Conservation (phyloP, 1,140 invertebrate genomes). For the Asobara japonica region DNA sequence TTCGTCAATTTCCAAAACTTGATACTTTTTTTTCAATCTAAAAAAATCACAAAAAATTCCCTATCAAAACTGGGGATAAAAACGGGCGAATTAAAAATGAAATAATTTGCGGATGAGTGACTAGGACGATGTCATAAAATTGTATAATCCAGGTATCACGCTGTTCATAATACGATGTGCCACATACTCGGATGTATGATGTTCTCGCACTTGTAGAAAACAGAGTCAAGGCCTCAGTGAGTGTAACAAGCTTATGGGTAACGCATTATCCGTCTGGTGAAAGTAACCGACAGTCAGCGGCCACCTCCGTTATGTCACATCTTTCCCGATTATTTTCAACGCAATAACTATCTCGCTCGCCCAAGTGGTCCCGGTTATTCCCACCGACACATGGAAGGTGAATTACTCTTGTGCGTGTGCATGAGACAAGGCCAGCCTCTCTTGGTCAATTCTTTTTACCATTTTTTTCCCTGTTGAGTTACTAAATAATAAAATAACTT, state of each 20-base stretch:
- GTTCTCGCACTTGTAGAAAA: conserved; percentile 42
- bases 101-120: too few relatives aligned
- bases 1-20: too few relatives aligned
- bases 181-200: neutral
- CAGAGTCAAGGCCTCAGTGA: conserved; percentile 56
- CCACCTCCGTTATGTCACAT: conserved; percentile 57
- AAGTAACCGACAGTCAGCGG: conserved; percentile 44
- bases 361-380: conserved; percentile 1
- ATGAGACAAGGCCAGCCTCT: conserved; percentile 46
- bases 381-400: conserved; percentile 1
- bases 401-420: neutral
- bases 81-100: too few relatives aligned
- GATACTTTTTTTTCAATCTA: too few relatives aligned
- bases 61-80: too few relatives aligned
- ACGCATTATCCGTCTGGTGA: conserved; percentile 50
- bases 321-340: conserved; percentile 34
- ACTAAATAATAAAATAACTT: too few relatives aligned
- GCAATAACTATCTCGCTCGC: conserved; percentile 31
- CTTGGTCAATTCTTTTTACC: neutral
- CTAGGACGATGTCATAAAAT: neutral
- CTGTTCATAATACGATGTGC: too few relatives aligned
- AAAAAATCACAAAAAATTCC: too few relatives aligned
- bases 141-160: too few relatives aligned
- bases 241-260: conserved; percentile 25
- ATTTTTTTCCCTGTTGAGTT: too few relatives aligned